Conservation (phyloP, 2,888 invertebrate genomes). For the Gisinianus flammeolus region DNA sequence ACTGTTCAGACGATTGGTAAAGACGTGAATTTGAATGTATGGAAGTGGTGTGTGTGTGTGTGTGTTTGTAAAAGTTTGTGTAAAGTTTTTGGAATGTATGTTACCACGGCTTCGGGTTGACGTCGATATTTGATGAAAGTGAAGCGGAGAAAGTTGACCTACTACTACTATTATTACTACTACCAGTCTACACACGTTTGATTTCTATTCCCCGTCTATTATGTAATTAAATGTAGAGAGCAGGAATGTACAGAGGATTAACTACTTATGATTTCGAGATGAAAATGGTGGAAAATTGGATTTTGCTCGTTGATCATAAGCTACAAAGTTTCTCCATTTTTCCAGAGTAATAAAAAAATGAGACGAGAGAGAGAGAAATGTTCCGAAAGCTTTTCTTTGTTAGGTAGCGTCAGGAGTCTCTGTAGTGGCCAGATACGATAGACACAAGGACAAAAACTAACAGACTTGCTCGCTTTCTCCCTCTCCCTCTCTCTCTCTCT, state of each 20-base stretch:
- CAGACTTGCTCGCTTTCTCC: neutral
- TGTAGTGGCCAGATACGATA: neutral
- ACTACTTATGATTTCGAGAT: neutral
- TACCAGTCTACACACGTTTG: neutral
- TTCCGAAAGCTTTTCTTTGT: too few species aligned
- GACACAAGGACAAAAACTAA: neutral
- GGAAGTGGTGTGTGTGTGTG: too few species aligned
- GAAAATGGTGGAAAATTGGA: constrained; percentile 13
- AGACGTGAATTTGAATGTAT: too few species aligned
- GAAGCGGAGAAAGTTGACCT: neutral
- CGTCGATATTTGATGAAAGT: too few species aligned
- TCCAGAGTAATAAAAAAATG: neutral
- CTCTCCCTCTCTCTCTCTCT: neutral
- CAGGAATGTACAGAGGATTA: neutral
- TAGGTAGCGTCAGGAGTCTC: too few species aligned
- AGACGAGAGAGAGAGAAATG: neutral
- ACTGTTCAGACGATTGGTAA: too few species aligned
- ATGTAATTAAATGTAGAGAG: neutral
- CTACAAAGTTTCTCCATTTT: neutral
- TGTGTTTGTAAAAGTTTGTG: too few species aligned
- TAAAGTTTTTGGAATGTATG: too few species aligned
- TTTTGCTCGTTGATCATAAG: neutral
- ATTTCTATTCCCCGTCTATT: neutral
- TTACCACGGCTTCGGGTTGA: too few species aligned
- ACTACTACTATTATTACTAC: too few species aligned